These are phyloP conservation scores for Drosophila navojoa DNA, from an alignment of 1,140 invertebrate genomes.

Conservation along the genomic window DNA sequence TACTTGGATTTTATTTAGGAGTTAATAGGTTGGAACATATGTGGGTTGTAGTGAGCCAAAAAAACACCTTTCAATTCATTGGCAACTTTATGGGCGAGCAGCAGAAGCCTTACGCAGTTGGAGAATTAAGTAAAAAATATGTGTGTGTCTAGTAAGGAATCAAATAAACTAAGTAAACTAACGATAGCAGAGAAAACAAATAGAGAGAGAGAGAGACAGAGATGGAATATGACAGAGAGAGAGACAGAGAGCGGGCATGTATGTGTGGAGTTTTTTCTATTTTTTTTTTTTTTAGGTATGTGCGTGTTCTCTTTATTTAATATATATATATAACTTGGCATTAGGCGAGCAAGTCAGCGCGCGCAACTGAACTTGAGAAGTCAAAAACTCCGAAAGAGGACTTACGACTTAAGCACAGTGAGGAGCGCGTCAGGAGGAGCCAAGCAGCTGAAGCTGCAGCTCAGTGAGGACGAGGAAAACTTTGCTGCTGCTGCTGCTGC, in stretches of 20 bases:
- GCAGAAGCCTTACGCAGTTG: constrained; percentile 51
- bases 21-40: constrained; percentile 21
- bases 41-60: constrained; percentile 1
- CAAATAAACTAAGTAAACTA: constrained; percentile 65
- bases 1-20: constrained; percentile 12
- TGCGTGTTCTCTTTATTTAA: constrained; percentile 65
- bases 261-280: too few species aligned
- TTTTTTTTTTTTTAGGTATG: constrained; percentile 2
- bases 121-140: constrained; percentile 56
- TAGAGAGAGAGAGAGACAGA: constrained; percentile 32
- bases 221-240: constrained; percentile 25
- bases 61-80: constrained; percentile 74
- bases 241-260: constrained; percentile 9
- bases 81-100: constrained; percentile 60
- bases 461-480: constrained; percentile 26
- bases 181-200: constrained; percentile 18
- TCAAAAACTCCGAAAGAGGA: constrained; percentile 78
- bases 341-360: constrained; percentile 39
- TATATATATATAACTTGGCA: constrained; percentile 68
- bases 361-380: constrained; percentile 75
- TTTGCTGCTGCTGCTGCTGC: constrained; percentile 18
- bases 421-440: constrained; percentile 3
- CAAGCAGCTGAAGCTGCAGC: background rate
- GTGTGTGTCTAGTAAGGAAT: constrained; percentile 52
- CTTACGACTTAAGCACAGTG: constrained; percentile 59